phyloP scores from a whole-genome alignment of 2,113 vertebrate species.

The Mustela lutreola region DNA sequence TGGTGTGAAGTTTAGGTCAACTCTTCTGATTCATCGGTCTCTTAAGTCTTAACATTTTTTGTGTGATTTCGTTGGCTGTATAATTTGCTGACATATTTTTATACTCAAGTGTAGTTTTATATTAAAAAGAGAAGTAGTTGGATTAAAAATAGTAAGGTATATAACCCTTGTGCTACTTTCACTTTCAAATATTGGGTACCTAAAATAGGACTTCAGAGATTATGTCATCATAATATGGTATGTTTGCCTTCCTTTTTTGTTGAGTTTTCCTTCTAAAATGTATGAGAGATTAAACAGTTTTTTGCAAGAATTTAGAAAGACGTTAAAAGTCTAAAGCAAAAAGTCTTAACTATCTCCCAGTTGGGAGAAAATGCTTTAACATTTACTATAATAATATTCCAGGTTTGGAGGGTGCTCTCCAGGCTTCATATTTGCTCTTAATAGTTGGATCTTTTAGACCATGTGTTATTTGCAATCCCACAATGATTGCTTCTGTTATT shows the following conservation, averaged over 20 bases:
- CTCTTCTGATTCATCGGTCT: constrained; percentile 81
- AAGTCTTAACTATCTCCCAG: constrained; percentile 84
- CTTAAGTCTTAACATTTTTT: constrained; percentile 80
- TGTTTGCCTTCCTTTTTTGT: constrained; percentile 87
- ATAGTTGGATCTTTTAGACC: constrained; percentile 79
- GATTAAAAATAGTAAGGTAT: constrained; percentile 82
- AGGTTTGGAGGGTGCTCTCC: constrained; percentile 83
- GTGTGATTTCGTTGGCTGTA: constrained; percentile 88
- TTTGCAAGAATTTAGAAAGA: constrained; percentile 87
- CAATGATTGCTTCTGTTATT: constrained; percentile 75
- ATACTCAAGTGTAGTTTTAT: constrained; percentile 91
- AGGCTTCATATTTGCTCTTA: constrained; percentile 78
- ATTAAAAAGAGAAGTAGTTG: constrained; percentile 87
- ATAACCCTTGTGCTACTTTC: constrained; percentile 86
- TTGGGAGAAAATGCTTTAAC: constrained; percentile 89
- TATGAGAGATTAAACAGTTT: constrained; percentile 86
- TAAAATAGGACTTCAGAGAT: constrained; percentile 80
- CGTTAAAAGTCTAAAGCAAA: constrained; percentile 86
- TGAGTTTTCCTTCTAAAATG: constrained; percentile 83
- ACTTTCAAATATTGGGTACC: constrained; percentile 83
- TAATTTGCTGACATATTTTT: constrained; percentile 93
- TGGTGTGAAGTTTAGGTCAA: constrained; percentile 78
- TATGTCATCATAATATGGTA: constrained; percentile 84
- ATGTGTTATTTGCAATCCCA: constrained; percentile 76
- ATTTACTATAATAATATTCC: constrained; percentile 86